Evolutionary conservation across 35 echinoderm and acorn worm species (phyloP).

Genomic region (Apostichopus japonicus): DNA sequence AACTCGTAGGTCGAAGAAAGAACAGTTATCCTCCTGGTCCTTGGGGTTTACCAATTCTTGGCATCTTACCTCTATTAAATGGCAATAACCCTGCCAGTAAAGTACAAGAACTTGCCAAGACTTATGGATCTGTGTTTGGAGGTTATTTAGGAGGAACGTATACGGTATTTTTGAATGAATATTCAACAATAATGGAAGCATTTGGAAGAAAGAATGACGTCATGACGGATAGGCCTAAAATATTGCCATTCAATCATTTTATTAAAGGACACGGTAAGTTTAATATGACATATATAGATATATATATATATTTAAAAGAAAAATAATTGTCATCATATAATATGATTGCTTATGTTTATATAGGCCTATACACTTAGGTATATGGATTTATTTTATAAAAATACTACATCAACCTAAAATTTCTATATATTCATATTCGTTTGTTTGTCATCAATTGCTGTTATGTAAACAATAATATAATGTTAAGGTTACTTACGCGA

Average conservation of each 20-base stretch:
- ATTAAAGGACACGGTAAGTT: constrained; percentile 23
- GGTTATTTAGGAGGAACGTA: constrained; percentile 53
- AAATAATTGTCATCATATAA: neutral
- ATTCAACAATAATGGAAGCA: constrained; percentile 63
- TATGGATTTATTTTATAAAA: neutral
- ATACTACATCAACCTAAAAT: neutral
- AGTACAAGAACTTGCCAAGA: constrained; percentile 57
- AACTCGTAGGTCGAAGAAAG: neutral
- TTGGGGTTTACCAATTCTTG: constrained; percentile 70
- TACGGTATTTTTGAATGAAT: constrained; percentile 70
- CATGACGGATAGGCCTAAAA: constrained; percentile 58
- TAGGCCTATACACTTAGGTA: neutral
- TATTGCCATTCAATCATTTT: constrained; percentile 17
- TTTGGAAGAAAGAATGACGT: constrained; percentile 64
- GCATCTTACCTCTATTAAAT: constrained; percentile 60
- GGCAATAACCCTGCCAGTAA: constrained; percentile 43
- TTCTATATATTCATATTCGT: no score
- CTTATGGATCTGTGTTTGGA: constrained; percentile 62
- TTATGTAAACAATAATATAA: no score
- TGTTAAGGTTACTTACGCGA: no score
- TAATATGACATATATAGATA: neutral
- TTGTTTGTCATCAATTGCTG: no score
- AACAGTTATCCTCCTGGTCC: constrained; percentile 64
- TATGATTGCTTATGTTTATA: no score
- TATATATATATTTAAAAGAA: neutral